phyloP scores from a whole-genome alignment of 2,888 invertebrate species.

The Hyposoter dolosus region DNA sequence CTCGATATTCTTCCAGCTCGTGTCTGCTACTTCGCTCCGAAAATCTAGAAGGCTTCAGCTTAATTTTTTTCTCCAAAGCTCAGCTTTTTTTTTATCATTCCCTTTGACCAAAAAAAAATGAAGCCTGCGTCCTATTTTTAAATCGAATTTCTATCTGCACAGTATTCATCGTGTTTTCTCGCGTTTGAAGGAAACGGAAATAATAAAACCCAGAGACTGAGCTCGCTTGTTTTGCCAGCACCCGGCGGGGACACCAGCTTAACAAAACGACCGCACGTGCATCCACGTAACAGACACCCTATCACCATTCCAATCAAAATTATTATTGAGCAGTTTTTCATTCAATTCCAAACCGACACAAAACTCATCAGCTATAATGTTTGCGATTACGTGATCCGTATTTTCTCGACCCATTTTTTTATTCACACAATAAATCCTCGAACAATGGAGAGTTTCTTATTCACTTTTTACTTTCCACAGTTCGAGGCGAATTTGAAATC shows the following conservation, averaged over 20 bases:
- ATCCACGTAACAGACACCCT: background rate
- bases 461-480: background rate
- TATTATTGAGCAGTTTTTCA: background rate
- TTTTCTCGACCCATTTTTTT: background rate
- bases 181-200: background rate
- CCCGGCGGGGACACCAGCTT: background rate
- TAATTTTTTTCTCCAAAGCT: slow-evolving; percentile 32
- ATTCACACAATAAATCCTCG: background rate
- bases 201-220: background rate
- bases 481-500: background rate
- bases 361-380: background rate
- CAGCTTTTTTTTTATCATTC: slow-evolving; percentile 16
- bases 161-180: background rate
- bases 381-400: background rate
- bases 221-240: background rate
- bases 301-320: background rate
- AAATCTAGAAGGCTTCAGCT: slow-evolving; percentile 51
- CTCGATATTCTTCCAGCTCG: slow-evolving; percentile 37
- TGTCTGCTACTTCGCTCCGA: slow-evolving; percentile 48
- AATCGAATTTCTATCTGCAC: background rate
- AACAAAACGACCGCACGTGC: background rate
- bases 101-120: slow-evolving; percentile 38
- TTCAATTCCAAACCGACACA: background rate
- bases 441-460: background rate
- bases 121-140: background rate